Conservation (phyloP, 92 coral and sea anemone species). For the Heliopora coerulea region DNA sequence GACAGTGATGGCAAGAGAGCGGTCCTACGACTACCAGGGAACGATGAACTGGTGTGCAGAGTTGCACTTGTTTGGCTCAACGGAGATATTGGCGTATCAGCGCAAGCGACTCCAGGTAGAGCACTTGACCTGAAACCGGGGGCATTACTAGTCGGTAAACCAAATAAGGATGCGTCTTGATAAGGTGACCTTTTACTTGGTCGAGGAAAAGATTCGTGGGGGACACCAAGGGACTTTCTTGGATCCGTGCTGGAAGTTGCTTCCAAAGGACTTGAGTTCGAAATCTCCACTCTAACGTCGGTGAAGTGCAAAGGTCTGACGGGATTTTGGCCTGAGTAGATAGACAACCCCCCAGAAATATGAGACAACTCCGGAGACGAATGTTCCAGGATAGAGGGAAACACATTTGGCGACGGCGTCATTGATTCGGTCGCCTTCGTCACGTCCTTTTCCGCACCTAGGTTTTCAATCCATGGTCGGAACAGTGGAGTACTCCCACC, state of each 20-base stretch:
- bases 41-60: not conserved
- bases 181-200: not conserved
- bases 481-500: not conserved
- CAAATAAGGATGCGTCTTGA: not conserved
- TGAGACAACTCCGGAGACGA: slow-evolving; percentile 1
- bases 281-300: not conserved
- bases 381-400: not conserved
- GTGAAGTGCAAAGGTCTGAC: slow-evolving; percentile 21
- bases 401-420: not conserved
- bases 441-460: not conserved
- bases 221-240: not conserved
- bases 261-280: not conserved
- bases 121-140: not conserved
- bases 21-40: not conserved
- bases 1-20: not conserved
- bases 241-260: not conserved
- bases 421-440: slow-evolving; percentile 1
- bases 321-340: slow-evolving; percentile 4
- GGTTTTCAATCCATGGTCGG: slow-evolving; percentile 35
- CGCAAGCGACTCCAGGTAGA: not conserved
- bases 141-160: not conserved
- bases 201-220: not conserved
- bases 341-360: not conserved
- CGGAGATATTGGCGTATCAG: not conserved
- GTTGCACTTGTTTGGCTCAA: not conserved